phyloP scores from a whole-genome alignment of 2,797 vertebrate genomes.

The Ispidina picta region DNA sequence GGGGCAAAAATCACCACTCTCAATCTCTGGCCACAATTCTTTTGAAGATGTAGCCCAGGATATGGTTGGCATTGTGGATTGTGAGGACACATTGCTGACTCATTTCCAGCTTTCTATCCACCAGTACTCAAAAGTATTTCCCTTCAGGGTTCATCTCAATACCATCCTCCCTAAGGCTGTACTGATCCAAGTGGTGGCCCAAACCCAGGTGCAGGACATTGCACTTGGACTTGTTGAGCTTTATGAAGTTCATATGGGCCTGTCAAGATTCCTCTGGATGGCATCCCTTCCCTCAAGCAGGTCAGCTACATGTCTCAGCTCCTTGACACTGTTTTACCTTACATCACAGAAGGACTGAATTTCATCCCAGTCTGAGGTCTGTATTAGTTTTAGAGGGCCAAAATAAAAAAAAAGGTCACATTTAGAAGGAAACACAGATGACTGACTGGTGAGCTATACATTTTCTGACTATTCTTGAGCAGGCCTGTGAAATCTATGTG shows the following conservation, averaged over 20 bases:
- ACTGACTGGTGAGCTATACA: not conserved
- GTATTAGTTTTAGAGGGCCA: not conserved
- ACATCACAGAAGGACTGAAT: not conserved
- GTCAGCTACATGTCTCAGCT: not conserved
- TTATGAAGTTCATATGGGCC: not conserved
- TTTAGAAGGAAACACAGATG: not conserved
- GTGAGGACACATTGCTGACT: fast-evolving
- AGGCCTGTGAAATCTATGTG: not conserved
- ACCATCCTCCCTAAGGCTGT: no score
- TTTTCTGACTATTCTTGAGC: not conserved
- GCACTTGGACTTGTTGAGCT: not conserved
- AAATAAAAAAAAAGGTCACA: not conserved
- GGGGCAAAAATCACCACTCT: no score
- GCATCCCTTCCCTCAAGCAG: not conserved
- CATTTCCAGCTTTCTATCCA: not conserved
- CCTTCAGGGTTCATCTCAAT: not conserved
- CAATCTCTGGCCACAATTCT: no score
- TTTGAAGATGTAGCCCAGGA: not conserved
- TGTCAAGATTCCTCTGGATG: not conserved
- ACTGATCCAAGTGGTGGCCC: no score
- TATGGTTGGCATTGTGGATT: not conserved
- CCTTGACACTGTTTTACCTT: not conserved
- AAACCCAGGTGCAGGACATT: no score
- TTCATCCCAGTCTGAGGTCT: not conserved
- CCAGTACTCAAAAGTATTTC: not conserved